A percentile compares a stretch with the other conserved stretches of the same genome.
Evolutionary conservation across 2,888 invertebrate species (phyloP).

Genomic region (Chrysodeixis includens): DNA sequence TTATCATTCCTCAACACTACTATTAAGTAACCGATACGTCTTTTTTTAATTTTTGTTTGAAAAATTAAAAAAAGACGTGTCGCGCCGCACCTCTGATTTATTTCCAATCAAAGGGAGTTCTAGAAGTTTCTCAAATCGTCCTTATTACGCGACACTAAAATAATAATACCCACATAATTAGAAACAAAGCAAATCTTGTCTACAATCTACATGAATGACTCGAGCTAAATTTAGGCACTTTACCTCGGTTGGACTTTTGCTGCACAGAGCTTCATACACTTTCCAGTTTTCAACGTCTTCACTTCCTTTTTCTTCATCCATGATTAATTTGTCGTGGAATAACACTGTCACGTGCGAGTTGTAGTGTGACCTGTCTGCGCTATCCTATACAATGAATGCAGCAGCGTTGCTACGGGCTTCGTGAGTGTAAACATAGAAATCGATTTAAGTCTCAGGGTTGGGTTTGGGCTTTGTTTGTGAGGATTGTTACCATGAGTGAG

Average conservation of each 20-base stretch:
- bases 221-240: conserved; percentile 37
- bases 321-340: conserved; percentile 37
- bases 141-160: too few relatives aligned
- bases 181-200: too few relatives aligned
- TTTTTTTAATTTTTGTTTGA: too few relatives aligned
- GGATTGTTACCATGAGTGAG: background rate
- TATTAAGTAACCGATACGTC: too few relatives aligned
- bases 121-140: too few relatives aligned
- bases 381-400: conserved; percentile 13
- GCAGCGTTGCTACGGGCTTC: conserved; percentile 64
- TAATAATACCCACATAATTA: too few relatives aligned
- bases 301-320: conserved; percentile 82
- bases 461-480: background rate
- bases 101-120: too few relatives aligned
- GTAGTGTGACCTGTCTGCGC: background rate
- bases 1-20: too few relatives aligned
- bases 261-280: conserved; percentile 92
- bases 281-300: conserved; percentile 92
- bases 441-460: conserved; percentile 49
- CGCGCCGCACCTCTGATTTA: too few relatives aligned
- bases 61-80: too few relatives aligned
- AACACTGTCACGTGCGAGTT: conserved; percentile 10
- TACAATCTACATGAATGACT: too few relatives aligned
- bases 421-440: conserved; percentile 65
- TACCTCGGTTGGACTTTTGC: conserved; percentile 89